Evolutionary conservation across 1,140 invertebrate genomes (phyloP), one percentile per base, ranked within the genome.

Genomic region (Drosophila subobscura): DNA sequence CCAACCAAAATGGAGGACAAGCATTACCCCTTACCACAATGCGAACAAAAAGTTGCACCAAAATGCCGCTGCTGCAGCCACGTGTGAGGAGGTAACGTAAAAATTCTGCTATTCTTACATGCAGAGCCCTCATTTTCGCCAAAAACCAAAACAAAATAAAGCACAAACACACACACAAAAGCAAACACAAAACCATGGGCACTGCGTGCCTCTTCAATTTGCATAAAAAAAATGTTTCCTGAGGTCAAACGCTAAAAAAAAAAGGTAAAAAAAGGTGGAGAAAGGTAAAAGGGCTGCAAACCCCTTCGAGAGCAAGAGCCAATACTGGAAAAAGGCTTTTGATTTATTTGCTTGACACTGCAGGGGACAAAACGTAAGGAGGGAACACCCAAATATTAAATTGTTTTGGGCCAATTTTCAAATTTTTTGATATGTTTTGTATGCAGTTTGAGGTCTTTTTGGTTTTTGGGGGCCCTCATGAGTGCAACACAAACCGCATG

Each of bases 61-160:
- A 77, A 46, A 86, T 86, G 49, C 74, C 70, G 49, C 58, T 29
- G 70, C 61, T 57, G 46, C 66, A 86, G 56, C 83, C 83, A 79
- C 63, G 78, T 88, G 84, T 76, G 79, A 76, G 57, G 79, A 76
- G 57, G 41, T 49, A 29, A 42, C 61, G 56, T 46, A 37, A 65
- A 86, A 79, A 86, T 70, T 64, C 56, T 68, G 72, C 33, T 12
- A 3, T 10, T 12, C 33, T 42, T 12, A 20, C 37, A 37, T 7
- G 27, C 49, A 44, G 23, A 23, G 42, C 27, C 33, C 60, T 47
- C 56, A 47, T 67, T 67, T 47, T 2, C 23, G 27, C 5, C 25
- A 3, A 37, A 37, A 47, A 44, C 5, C 25, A 3, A 37, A 37
- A 47, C 33, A 33, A 55, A 54, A 47, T 3, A 45, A 12, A 20